Base-by-base conservation (phyloP, 2,888 invertebrate genomes). In the Macrophya alboannulata region DNA sequence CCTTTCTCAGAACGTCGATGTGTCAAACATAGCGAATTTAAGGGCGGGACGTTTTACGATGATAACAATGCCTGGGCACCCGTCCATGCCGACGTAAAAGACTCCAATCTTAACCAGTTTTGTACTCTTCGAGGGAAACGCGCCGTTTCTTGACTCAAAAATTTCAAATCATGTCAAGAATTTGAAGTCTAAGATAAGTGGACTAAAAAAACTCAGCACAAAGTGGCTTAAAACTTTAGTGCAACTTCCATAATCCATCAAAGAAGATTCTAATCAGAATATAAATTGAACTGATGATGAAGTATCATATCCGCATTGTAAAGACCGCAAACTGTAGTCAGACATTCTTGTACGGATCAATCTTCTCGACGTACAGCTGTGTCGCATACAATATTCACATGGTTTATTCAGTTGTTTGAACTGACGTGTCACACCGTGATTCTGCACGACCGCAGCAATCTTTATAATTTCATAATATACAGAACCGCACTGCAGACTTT, bases 11-110 rank as follows among this genome's bases (percentile, higher is more conserved):
- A 3, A 40, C 71, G 37, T 71, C 40, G 72, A 43, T 72, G 72
- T 72, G 45, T 21, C 62, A 62, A 62, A 62, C n/a, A 43, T 40
- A 8, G 72, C 17, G 43, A 72, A 72, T 45, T 72, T 40, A 21
- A 72, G 72, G 43, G 21, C 21, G 21, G 43, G 72, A 72, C n/a
- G 21, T 43, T 72, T 40, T 43, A 72, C 45, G 72, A 72, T 12
- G 43, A 43, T 43, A 72, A 43, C 21, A 12, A 45, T 72, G 9
- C 8, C 21, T 17, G 45, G 3, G 21, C 10, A 12, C 43, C 43
- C 9, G 21, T 43, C 8, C 43, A 21, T 1, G 45, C 21, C 72
- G 72, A 43, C 45, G 43, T 72, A 72, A 72, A 40, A 43, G 21
- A 71, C 71, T 17, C n/a, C 25, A 62, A 62, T 25, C 21, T 25